Evolutionary conservation across 2,113 vertebrate species (phyloP).

Genomic region (Cryptomyrus ogoouensis): DNA sequence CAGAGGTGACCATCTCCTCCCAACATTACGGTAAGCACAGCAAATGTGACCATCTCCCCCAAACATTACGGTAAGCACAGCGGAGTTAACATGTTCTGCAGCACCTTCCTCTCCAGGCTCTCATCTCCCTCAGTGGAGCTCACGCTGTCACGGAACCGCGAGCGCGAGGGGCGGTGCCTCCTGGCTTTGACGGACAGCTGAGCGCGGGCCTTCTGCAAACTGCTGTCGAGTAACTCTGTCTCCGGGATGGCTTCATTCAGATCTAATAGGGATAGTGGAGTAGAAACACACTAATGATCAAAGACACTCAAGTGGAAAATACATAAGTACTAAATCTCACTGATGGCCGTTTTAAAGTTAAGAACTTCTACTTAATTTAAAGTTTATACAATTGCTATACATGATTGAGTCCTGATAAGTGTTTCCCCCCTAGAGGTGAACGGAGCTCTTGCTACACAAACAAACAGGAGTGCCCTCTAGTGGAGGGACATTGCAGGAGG

Average conservation of each 20-base stretch:
- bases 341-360: not conserved
- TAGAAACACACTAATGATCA: conserved; percentile 25
- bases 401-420: not conserved
- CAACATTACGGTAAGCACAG: not conserved
- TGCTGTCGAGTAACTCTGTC: conserved; percentile 82
- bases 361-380: not conserved
- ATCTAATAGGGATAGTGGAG: conserved; percentile 51
- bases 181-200: conserved; percentile 74
- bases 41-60: not conserved
- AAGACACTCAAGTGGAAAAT: not conserved
- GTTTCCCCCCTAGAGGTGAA: not conserved
- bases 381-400: not conserved
- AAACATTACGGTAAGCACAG: not conserved
- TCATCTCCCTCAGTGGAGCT: conserved; percentile 83
- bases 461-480: not conserved
- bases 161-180: conserved; percentile 73
- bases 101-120: conserved; percentile 62
- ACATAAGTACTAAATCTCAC: not conserved
- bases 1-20: too few relatives aligned
- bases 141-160: conserved; percentile 74
- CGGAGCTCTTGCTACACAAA: not conserved
- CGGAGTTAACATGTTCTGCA: not conserved
- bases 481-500: not conserved
- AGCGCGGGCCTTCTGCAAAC: conserved; percentile 80
- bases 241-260: conserved; percentile 81